These are phyloP conservation scores for Unio delphinus DNA, from an alignment of 2,888 invertebrate genomes.

Conservation along the genomic window DNA sequence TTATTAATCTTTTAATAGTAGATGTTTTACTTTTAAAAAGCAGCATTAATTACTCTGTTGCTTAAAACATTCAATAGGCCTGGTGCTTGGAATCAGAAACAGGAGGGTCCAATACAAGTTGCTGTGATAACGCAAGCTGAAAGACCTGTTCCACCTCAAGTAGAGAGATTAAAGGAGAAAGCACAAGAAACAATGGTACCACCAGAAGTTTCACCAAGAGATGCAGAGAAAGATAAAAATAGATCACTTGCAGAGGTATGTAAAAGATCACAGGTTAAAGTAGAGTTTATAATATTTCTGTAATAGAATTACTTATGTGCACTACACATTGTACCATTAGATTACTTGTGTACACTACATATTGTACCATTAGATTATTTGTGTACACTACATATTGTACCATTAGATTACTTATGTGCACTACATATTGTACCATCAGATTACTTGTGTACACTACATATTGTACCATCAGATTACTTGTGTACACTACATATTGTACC, in stretches of 20 bases:
- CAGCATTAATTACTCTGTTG: not conserved
- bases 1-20: not conserved
- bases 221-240: conserved; percentile 7
- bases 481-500: no score
- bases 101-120: conserved; percentile 36
- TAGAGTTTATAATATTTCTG: no score
- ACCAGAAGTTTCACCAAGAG: conserved; percentile 12
- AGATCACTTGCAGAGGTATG: conserved; percentile 32
- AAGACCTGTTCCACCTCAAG: conserved; percentile 27
- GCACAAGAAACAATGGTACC: conserved; percentile 33
- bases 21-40: not conserved
- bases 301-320: no score
- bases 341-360: no score
- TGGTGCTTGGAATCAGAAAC: conserved; percentile 47
- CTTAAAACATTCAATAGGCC: conserved; percentile 24
- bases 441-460: no score
- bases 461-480: no score
- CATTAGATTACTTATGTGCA: no score
- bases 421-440: no score
- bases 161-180: conserved; percentile 34
- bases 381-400: no score
- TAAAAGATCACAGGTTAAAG: not conserved
- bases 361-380: no score
- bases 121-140: conserved; percentile 23
- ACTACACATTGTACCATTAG: no score